Evolutionary conservation across 2,888 invertebrate species (phyloP), one percentile per base, ranked within the genome.

Genomic region (Lochmaea crataegi): DNA sequence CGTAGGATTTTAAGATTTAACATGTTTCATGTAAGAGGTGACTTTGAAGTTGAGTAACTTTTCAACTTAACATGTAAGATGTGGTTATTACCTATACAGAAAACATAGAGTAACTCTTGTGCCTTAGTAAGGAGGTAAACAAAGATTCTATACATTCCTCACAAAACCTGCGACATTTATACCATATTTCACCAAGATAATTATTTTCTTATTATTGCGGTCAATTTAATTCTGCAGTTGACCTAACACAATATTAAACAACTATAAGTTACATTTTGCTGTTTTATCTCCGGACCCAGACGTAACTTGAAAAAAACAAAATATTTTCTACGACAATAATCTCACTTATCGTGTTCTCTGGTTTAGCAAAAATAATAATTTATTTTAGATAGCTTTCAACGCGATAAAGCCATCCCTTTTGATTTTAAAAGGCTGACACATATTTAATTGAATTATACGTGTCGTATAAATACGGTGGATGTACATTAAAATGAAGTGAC

Each of bases 221-320:
- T 26, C 64, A 65, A 70, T 70, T 70, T 45, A 38, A 45, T 70
- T 70, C 64, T n/a, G 48, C 70, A 65, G 64, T 57, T 65, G 70
- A 65, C 45, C 63, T 65, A 45, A 63, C 56, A 53, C 65, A 61
- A 51, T 57, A 56, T 70, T 65, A 41, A 61, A 42, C 56, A 26
- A 63, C 51, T 38, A 53, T 64, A 64, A 64, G 26, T 26, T 18
- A 64, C 57, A 14, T 38, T 26, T 56, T 18, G 14, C 12, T 63
- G 38, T 70, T 64, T 45, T 70, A 65, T 70, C 70, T 64, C 57
- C 16, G 42, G 57, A 22, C 18, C 56, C 70, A 65, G n/a, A 57
- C n/a, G 56, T 14, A 56, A 53, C 61, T 61, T 51, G 9, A 51
- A 58, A 53, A 63, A 51, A 22, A 51, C 11, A 45, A 26, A 68